Conservation (phyloP, 2,888 invertebrate genomes). For the Copidosoma aretas region DNA sequence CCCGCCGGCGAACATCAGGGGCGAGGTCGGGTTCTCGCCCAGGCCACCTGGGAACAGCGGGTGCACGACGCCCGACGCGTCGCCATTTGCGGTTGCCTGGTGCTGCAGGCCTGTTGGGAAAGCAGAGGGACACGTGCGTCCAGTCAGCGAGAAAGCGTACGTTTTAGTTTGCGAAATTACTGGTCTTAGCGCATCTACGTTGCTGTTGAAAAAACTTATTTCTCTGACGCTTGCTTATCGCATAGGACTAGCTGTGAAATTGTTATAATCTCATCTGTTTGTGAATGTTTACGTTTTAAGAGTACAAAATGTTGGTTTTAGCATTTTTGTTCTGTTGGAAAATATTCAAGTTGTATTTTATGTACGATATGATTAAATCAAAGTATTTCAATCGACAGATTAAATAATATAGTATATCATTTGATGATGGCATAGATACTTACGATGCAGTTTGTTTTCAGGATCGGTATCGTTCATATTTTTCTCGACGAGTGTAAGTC, state of each 20-base stretch:
- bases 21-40: constrained; percentile 59
- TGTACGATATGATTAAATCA: background rate
- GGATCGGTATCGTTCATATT: constrained; percentile 63
- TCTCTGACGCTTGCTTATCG: too few relatives aligned
- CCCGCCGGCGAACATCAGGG: constrained; percentile 64
- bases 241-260: background rate
- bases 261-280: background rate
- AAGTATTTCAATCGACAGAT: background rate
- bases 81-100: constrained; percentile 25
- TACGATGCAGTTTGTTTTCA: constrained; percentile 65
- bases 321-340: background rate
- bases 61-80: constrained; percentile 40
- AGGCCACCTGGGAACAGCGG: constrained; percentile 56
- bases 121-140: background rate
- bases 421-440: constrained; percentile 49
- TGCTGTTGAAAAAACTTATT: too few relatives aligned
- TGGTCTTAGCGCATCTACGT: too few relatives aligned
- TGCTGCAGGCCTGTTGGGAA: constrained; percentile 25
- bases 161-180: too few relatives aligned
- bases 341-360: constrained; percentile 5
- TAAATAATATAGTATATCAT: background rate
- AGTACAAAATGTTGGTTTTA: constrained; percentile 4
- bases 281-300: background rate
- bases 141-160: background rate
- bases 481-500: constrained; percentile 67